Percentiles rank a stretch among this genome's conserved stretches.
Conservation (phyloP, 1,140 invertebrate species). For the Bombus consobrinus region DNA sequence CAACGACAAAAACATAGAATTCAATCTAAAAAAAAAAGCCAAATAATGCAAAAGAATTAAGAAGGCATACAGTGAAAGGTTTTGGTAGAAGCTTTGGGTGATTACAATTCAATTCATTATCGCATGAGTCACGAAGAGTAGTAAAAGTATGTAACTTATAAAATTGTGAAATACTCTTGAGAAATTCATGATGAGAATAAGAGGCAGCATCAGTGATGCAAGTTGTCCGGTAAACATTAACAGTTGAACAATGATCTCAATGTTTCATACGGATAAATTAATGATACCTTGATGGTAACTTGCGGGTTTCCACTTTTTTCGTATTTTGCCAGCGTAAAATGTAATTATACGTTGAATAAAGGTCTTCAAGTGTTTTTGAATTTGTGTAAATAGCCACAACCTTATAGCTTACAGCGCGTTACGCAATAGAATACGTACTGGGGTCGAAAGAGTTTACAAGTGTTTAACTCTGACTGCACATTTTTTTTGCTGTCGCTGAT, state of each 20-base stretch:
- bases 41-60: not conserved
- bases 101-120: not conserved
- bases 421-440: not conserved
- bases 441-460: not conserved
- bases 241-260: not conserved
- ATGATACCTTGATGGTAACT: not conserved
- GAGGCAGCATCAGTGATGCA: not conserved
- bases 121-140: not conserved
- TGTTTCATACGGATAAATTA: not conserved
- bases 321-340: not conserved
- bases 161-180: constrained; percentile 3
- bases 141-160: not conserved
- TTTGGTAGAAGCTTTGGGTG: not conserved
- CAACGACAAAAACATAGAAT: not conserved
- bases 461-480: not conserved
- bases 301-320: not conserved
- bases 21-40: not conserved
- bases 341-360: not conserved
- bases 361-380: not conserved
- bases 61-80: not conserved
- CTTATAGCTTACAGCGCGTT: not conserved
- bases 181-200: not conserved
- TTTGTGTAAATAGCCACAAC: not conserved
- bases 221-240: not conserved
- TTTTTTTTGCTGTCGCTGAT: not conserved